These are phyloP conservation scores for Ophion ellenae DNA, from an alignment of 2,888 invertebrate genomes.

Conservation along the genomic window DNA sequence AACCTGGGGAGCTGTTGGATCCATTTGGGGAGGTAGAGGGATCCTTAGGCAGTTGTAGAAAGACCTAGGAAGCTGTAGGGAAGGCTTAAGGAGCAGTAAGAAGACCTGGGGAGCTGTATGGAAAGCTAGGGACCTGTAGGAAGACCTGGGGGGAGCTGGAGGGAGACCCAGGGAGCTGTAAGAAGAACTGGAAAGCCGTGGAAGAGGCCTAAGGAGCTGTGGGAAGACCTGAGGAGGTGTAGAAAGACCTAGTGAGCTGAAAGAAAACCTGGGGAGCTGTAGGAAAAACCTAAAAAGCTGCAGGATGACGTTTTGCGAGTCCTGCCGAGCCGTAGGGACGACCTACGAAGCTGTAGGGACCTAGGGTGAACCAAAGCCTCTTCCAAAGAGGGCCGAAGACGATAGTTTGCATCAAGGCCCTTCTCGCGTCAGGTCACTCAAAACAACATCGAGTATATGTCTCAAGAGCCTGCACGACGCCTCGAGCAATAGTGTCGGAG, in stretches of 20 bases:
- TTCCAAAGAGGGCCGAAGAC: background rate
- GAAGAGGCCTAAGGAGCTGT: background rate
- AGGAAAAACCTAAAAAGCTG: background rate
- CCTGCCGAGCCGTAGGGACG: background rate
- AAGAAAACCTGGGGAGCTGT: background rate
- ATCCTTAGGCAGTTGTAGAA: background rate
- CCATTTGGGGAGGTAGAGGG: too few species aligned
- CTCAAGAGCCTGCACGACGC: conserved; percentile 49
- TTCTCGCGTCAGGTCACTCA: conserved; percentile 12
- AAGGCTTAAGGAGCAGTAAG: background rate
- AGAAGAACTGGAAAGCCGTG: background rate
- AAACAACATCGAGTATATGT: conserved; percentile 57
- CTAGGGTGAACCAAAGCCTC: conserved; percentile 34
- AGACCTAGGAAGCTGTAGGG: background rate
- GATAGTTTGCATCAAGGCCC: background rate
- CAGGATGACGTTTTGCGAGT: background rate
- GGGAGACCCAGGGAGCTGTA: background rate
- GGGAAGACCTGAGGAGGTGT: background rate
- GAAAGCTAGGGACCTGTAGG: background rate
- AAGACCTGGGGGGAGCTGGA: background rate
- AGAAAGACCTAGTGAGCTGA: background rate
- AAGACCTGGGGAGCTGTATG: background rate
- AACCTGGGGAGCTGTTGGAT: too few species aligned
- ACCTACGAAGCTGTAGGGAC: background rate
- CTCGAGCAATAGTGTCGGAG: background rate